Evolutionary conservation across 2,113 vertebrate species (phyloP), one percentile per base, ranked within the genome.

Genomic region (Condylura cristata): DNA sequence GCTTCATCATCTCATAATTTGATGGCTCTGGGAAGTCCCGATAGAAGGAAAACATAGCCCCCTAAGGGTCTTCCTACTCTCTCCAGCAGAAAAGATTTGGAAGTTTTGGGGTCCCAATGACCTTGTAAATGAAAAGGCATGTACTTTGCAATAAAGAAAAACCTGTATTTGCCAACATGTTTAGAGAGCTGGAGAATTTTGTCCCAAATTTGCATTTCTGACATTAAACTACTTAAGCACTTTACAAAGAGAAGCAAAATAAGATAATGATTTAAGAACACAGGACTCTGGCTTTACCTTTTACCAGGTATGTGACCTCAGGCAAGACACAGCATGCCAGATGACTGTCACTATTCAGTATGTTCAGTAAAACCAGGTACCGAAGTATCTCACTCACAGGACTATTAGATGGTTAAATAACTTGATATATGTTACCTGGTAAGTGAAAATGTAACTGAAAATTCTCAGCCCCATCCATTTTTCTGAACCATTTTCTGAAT

Each of bases 151-250:
- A 58, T 48, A 56, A 39, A 87, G 32, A 89, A 37, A 91, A 86
- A 65, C 6, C 56, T 79, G 1, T 7, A 89, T 61, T 61, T 24
- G 61, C 46, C 75, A 41, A 86, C n/a, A 90, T 71, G 48, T 18
- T 84, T 66, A 86, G 56, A 75, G 90, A 61, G n/a, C n/a, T 65
- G 24, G 56, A 83, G 53, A 86, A 72, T 68, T 72, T 88, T 92
- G 51, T 30, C 22, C 2, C 71, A 20, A 17, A 2, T 44, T 92
- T 22, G 6, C 20, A 79, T 58, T 37, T 79, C 61, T 74, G 48
- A 75, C 26, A 65, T 30, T 72, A 28, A 44, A 79, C 39, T n/a
- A 60, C 41, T 41, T 39, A 65, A 82, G 30, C 0, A 14, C 30
- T 22, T 88, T 32, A 61, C 34, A 79, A 75, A 89, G 79, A 48